These are phyloP conservation scores for Xiphorhynchus erythropygius DNA, from an alignment of 2,797 vertebrate genomes.

Conservation along the genomic window DNA sequence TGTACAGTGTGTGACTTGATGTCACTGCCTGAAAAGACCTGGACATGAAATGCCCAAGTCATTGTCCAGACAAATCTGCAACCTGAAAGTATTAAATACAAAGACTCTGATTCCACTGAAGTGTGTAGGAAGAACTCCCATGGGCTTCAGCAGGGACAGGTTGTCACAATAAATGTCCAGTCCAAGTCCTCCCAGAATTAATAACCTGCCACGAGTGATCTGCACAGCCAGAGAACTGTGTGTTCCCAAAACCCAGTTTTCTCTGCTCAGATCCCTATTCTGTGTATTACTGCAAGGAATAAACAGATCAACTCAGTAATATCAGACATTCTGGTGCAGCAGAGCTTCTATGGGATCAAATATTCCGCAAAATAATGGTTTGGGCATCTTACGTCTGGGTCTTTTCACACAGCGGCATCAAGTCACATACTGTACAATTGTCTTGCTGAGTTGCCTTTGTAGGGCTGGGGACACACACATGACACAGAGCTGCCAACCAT, in stretches of 20 bases:
- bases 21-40: neutral
- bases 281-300: neutral
- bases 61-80: neutral
- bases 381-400: neutral
- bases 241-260: neutral
- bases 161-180: neutral
- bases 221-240: neutral
- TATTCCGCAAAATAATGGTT: neutral
- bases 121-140: neutral
- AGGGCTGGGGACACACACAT: neutral
- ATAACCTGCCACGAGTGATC: neutral
- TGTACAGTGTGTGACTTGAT: neutral
- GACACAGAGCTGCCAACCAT: accelerated
- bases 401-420: neutral
- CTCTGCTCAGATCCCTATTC: neutral
- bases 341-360: neutral
- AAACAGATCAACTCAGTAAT: neutral
- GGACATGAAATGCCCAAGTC: neutral
- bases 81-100: neutral
- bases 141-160: neutral
- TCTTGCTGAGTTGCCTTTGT: neutral
- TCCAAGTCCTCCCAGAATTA: neutral
- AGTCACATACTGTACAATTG: neutral
- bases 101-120: neutral
- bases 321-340: accelerated